Evolutionary conservation across 2,888 invertebrate species (phyloP).

Genomic region (Torymus aiolomorphi): DNA sequence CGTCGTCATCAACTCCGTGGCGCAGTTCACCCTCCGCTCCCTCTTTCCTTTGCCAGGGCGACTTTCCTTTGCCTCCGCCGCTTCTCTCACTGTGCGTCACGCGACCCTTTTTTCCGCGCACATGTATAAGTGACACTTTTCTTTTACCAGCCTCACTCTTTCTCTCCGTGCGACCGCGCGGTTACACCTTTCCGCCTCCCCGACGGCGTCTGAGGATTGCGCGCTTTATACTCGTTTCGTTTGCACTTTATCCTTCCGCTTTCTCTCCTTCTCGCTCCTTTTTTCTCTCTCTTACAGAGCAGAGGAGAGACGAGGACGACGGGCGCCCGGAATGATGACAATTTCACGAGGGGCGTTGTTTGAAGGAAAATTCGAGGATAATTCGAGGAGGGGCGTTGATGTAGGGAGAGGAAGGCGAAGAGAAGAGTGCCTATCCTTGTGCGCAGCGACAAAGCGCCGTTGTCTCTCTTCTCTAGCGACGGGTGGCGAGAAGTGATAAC

Average conservation of each 20-base stretch:
- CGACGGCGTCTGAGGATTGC: conserved; percentile 32
- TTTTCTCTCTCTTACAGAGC: conserved; percentile 33
- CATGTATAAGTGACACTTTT: conserved; percentile 51
- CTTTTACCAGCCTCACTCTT: conserved; percentile 16
- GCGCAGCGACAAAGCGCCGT: too few relatives aligned
- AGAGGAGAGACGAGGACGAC: conserved; percentile 3
- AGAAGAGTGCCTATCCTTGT: too few relatives aligned
- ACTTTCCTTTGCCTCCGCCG: conserved; percentile 30
- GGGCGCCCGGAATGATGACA: conserved; percentile 33
- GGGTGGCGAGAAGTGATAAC: background rate
- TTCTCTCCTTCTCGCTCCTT: conserved; percentile 25
- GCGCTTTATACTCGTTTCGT: conserved; percentile 34
- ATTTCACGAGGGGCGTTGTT: conserved; percentile 36
- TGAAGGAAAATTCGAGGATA: conserved; percentile 31
- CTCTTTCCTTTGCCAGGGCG: background rate
- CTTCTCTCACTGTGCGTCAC: background rate
- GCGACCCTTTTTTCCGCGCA: background rate
- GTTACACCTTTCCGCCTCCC: conserved; percentile 20
- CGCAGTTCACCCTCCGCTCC: too few relatives aligned
- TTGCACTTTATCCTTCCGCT: conserved; percentile 36
- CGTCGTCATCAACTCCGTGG: background rate
- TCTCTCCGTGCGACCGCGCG: conserved; percentile 1
- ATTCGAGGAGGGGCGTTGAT: conserved; percentile 34
- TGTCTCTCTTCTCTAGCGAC: too few relatives aligned
- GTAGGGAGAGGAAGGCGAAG: background rate